Conservation (phyloP, 2,113 vertebrate genomes). For the Plotosus lineatus region DNA sequence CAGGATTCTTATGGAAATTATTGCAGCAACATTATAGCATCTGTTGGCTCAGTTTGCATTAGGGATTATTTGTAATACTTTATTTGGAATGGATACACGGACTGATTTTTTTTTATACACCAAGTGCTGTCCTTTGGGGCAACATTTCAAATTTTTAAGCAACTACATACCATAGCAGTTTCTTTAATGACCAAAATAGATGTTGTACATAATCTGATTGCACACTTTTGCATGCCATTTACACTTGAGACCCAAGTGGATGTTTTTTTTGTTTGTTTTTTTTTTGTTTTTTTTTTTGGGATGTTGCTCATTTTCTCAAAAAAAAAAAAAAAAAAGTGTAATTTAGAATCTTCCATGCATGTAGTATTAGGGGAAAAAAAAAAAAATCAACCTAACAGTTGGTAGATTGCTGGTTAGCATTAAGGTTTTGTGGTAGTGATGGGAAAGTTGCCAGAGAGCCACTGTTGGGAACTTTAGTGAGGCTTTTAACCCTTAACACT, state of each 20-base stretch:
- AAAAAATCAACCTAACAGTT: not conserved
- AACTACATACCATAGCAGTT: constrained; percentile 55
- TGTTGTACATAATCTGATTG: constrained; percentile 57
- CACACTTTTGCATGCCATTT: constrained; percentile 52
- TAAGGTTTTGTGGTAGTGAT: not conserved
- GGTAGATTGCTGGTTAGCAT: constrained; percentile 11
- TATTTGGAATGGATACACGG: constrained; percentile 54
- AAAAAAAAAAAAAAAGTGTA: no score
- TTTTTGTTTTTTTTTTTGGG: constrained; percentile 36
- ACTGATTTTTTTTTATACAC: constrained; percentile 48
- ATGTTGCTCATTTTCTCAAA: constrained; percentile 21
- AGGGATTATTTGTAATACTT: constrained; percentile 56
- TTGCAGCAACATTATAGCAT: not conserved
- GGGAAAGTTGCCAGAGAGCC: constrained; percentile 21
- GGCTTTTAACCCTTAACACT: constrained; percentile 5
- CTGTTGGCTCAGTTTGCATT: constrained; percentile 56
- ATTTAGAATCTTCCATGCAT: constrained; percentile 11
- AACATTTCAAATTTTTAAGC: constrained; percentile 50
- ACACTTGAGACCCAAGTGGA: constrained; percentile 50
- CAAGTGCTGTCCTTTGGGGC: constrained; percentile 52
- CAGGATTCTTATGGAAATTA: not conserved
- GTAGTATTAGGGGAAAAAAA: not conserved
- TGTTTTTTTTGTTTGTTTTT: constrained; percentile 52
- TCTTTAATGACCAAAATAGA: constrained; percentile 65
- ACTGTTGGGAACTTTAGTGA: not conserved